These are phyloP conservation scores for Siderastrea radians DNA, from an alignment of 92 coral and sea anemone genomes.

Conservation along the genomic window DNA sequence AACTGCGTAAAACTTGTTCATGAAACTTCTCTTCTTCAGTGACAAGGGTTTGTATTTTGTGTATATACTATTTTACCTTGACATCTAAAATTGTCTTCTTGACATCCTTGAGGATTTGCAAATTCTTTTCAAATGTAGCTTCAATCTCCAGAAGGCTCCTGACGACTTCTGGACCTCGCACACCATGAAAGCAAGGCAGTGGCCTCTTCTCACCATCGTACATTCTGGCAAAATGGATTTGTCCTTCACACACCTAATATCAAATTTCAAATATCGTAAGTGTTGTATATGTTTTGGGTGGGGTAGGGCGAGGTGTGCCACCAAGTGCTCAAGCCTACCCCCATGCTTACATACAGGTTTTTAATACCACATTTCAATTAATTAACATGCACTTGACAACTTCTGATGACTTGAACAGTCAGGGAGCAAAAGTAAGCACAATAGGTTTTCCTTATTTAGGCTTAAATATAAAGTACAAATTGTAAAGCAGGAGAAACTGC, in stretches of 20 bases:
- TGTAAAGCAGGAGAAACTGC: too few species aligned
- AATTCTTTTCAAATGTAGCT: slow-evolving; percentile 98
- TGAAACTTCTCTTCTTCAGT: not conserved
- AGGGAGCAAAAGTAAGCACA: too few species aligned
- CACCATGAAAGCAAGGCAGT: slow-evolving; percentile 97
- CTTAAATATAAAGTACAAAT: too few species aligned
- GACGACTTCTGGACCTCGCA: slow-evolving; percentile 94
- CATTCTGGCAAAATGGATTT: slow-evolving; percentile 98
- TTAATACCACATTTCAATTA: too few species aligned
- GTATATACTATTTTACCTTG: slow-evolving; percentile 68
- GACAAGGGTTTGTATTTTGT: not conserved
- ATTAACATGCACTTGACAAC: too few species aligned
- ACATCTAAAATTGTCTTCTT: slow-evolving; percentile 98
- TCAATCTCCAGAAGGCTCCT: slow-evolving; percentile 96
- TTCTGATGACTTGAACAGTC: too few species aligned
- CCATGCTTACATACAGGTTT: too few species aligned
- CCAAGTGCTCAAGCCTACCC: too few species aligned
- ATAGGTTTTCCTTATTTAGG: too few species aligned
- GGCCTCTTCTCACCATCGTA: slow-evolving; percentile 95
- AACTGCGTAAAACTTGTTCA: not conserved
- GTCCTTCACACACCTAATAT: slow-evolving; percentile 96
- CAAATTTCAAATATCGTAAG: slow-evolving; percentile 4
- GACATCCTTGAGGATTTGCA: slow-evolving; percentile 95
- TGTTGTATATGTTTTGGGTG: not conserved
- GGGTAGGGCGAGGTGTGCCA: too few species aligned